Evolutionary conservation across 2,888 invertebrate genomes (phyloP), one percentile per base, ranked within the genome.

Genomic region (Idaea straminata): DNA sequence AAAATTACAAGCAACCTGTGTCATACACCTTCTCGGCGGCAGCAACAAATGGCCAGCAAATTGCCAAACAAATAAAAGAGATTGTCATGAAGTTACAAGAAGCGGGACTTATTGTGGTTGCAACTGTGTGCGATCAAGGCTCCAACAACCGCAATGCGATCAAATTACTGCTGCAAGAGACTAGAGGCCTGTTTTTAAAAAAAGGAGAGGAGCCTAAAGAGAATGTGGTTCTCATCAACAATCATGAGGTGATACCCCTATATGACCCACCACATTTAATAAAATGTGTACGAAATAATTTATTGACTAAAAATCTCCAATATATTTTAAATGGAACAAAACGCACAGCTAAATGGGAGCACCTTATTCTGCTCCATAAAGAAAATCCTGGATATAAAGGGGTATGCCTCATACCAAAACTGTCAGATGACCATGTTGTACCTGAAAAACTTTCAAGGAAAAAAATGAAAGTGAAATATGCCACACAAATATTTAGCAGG

Each of bases 101-200:
- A 10, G 67, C 71, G 62, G 77, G 76, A 0, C 62, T 80, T 6
- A 74, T 66, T 35, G 73, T 78, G 4, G 68, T 77, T 5, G 76
- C 73, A 25, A 72, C 74, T 5, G 69, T 77, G 2, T 77, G 76
- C 65, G 72, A 77, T 58, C 76, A 80, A 65, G 76, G 76, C 13
- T 64, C 77, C 6, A 73, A 72, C 38, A 79, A 77, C 64, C 36
- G 62, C 0, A 59, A 71, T 5, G 69, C 70, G 13, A 63, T 77
- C 0, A 77, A 75, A 65, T 60, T 64, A 13, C 47, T 78, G 0
- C 0, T 75, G 0, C 16, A 78, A 61, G 74, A 78, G 60, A 69
- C 74, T 38, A n/a, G 69, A 34, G 66, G 62, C 5, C 60, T 35
- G n/a, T 63, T 38, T 6, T 65, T 75, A 61, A 66, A 65, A 63